Conservation (phyloP, 2,888 invertebrate genomes). For the Eudemis profundana region DNA sequence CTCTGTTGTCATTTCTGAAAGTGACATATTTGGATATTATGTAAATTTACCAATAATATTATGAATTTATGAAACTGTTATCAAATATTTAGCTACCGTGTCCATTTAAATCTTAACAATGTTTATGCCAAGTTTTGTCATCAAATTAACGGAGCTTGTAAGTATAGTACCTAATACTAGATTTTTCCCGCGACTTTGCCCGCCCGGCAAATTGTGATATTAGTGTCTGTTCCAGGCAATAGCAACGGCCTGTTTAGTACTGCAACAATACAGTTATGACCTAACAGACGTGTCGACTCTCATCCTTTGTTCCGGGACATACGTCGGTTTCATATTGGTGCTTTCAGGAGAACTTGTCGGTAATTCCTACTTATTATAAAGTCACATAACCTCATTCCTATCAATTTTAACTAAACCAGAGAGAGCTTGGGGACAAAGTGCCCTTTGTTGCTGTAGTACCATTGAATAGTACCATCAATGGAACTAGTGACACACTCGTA, state of each 20-base stretch:
- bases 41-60: slow-evolving; percentile 48
- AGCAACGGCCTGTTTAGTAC: slow-evolving; percentile 69
- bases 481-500: too few species aligned
- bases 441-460: too few species aligned
- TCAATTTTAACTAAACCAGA: too few species aligned
- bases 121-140: slow-evolving; percentile 79
- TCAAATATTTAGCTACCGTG: background rate
- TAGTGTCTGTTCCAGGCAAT: slow-evolving; percentile 62
- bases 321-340: slow-evolving; percentile 74
- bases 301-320: slow-evolving; percentile 80
- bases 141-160: slow-evolving; percentile 78
- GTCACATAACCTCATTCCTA: too few species aligned
- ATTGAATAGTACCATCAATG: too few species aligned
- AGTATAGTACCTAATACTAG: slow-evolving; percentile 50
- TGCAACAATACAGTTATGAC: slow-evolving; percentile 79
- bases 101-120: slow-evolving; percentile 55
- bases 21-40: slow-evolving; percentile 59
- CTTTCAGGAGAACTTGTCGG: slow-evolving; percentile 79
- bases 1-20: slow-evolving; percentile 44
- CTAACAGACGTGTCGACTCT: slow-evolving; percentile 74
- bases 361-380: slow-evolving; percentile 46
- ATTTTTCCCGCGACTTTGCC: background rate
- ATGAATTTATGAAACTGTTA: background rate
- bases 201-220: too few species aligned
- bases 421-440: too few species aligned